Base-by-base conservation (phyloP, 2,113 vertebrate genomes). In the Neotoma lepida region DNA sequence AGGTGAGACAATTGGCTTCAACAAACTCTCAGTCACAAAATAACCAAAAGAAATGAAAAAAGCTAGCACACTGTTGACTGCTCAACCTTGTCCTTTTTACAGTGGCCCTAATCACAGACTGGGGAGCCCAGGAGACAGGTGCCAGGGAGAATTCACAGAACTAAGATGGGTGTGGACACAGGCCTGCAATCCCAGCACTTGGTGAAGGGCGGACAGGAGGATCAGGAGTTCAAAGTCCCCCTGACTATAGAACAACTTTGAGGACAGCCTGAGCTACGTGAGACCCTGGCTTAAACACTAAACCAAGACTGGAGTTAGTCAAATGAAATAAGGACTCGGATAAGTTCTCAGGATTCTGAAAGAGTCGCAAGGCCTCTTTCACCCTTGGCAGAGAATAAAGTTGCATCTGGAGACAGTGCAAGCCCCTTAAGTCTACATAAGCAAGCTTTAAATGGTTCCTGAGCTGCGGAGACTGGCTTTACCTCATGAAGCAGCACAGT, bases 21-120 rank as follows among this genome's bases (percentile, higher is more conserved):
- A 76, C 18, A 61, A 81, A 80, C 71, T 88, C 70, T 39, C 39
- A 76, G 58, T 76, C 81, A 86, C 93, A 63, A 91, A 86, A 74
- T 63, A 63, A 28, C 24, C 24, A 63, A 63, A 63, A 44, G 70
- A 46, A 80, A 90, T 78, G 24, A 35, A 41, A 93, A n/a, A 14
- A 18, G 35, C 66, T n/a, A 20, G 66, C 6, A 3, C 17, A n/a
- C 66, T 70, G 66, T 7, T 70, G 35, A 8, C 66, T n/a, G 66
- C 7, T 70, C 66, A 70, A 70, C 66, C 35, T 66, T 70, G 66
- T 18, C n/a, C 15, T 70, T 70, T 68, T 49, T 10, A 44, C 6
- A 44, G 58, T 17, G 0, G 76, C 68, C 87, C 5, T 30, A 54
- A 86, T 54, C 35, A 68, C 73, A 71, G 92, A 35, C 84, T 44